Evolutionary conservation across 2,113 vertebrate genomes (phyloP).

Genomic region (Hydrochoerus hydrochaeris): DNA sequence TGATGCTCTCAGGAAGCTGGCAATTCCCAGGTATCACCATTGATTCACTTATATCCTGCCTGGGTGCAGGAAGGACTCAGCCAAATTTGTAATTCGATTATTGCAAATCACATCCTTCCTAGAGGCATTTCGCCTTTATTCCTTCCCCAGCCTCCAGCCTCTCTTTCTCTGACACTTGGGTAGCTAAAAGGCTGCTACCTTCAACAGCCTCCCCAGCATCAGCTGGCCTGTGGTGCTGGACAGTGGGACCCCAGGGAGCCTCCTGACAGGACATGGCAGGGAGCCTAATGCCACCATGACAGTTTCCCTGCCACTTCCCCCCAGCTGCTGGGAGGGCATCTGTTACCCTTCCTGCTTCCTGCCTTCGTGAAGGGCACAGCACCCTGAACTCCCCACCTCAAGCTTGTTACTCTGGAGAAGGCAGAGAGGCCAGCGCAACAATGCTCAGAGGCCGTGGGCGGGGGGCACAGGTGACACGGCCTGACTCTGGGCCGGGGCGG

Average conservation of each 20-base stretch:
- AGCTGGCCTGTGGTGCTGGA: neutral
- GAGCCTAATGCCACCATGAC: neutral
- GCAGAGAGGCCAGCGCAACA: neutral
- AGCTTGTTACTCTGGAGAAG: neutral
- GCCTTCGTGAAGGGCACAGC: neutral
- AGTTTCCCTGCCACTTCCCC: conserved; percentile 56
- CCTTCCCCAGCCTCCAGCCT: neutral
- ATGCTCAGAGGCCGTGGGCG: neutral
- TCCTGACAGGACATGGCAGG: neutral
- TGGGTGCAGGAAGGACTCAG: conserved; percentile 43
- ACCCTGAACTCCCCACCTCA: neutral
- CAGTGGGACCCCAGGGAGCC: neutral
- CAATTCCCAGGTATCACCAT: neutral
- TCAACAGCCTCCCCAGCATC: neutral
- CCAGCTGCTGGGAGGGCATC: conserved; percentile 12
- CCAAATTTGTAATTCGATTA: conserved; percentile 3
- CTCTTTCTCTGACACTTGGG: neutral
- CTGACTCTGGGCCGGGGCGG: neutral
- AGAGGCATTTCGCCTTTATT: neutral
- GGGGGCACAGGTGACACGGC: neutral
- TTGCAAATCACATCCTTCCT: conserved; percentile 21
- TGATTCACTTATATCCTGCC: conserved; percentile 32
- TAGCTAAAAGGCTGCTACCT: neutral
- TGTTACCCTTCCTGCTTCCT: neutral
- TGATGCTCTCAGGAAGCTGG: neutral